Base-by-base conservation (phyloP, 1,140 invertebrate genomes). In the Asobara japonica region DNA sequence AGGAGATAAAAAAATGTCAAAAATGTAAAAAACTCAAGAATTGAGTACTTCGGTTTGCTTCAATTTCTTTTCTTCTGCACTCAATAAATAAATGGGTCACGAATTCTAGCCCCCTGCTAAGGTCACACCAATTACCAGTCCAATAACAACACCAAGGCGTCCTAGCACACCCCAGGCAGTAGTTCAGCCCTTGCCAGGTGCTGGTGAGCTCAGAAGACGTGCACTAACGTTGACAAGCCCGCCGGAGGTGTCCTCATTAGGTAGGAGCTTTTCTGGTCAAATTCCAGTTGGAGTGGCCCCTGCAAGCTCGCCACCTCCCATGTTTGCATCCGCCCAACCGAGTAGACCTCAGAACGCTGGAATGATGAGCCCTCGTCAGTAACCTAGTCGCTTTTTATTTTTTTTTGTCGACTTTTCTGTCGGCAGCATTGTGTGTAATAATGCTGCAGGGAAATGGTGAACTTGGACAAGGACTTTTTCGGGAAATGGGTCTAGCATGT, bases 141-240 rank as follows among this genome's bases (percentile, higher is more conserved):
- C 74, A 68, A 4, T 41, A 30, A 36, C 65, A 33, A 22, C 36
- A 45, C 60, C 60, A 16, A 62, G 29, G 31, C 29, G 60, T 29
- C 60, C 60, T 29, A 78, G 36, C 62, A 76, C 76, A 13, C 76
- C 82, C 60, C 60, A 67, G 31, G 51, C 56, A 62, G 16, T 72
- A 20, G 65, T 74, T 36, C 66, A 75, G 13, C 38, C 78, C 27
- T n/a, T 68, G n/a, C 41, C 74, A 68, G 69, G 72, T 45, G 74
- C 27, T 68, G 75, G 31, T 11, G 79, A 83, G 38, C 72, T 88
- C 31, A 81, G 85, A 65, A 82, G 81, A 70, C 82, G 86, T 79
- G 76, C 78, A 29, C 48, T 85, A 71, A 71, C 79, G 45, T 31
- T 73, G 38, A 75, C 83, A 67, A 82, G 76, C 77, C 71, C 79